A percentile compares a stretch with the other conserved stretches of the same genome.
These are phyloP conservation scores for Myanophis thanlyinensis DNA, from an alignment of 2,113 vertebrate genomes.

Conservation along the genomic window DNA sequence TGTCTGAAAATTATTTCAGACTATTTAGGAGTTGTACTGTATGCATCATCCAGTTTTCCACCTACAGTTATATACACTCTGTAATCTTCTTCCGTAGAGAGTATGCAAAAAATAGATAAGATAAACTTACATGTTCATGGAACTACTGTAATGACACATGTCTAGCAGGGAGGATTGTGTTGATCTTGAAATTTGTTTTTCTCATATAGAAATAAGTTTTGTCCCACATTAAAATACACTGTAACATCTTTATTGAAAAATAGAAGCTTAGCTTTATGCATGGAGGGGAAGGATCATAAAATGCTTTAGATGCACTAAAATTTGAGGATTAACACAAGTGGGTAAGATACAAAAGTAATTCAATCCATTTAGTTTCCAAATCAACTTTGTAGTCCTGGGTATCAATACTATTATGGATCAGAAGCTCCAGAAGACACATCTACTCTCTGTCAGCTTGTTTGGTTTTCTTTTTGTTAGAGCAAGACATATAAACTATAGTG, in stretches of 20 bases:
- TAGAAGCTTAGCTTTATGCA: background rate
- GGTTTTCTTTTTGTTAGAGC: background rate
- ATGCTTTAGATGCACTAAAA: background rate
- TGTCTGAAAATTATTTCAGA: slow-evolving; percentile 23
- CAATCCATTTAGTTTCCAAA: background rate
- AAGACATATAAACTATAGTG: too few species aligned
- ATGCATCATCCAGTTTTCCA: background rate
- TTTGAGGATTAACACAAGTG: background rate
- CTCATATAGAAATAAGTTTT: slow-evolving; percentile 20
- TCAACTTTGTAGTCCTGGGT: background rate
- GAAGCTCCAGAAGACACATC: background rate
- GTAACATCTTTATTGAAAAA: background rate
- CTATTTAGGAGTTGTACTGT: background rate
- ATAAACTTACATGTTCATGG: slow-evolving; percentile 21
- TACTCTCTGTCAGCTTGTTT: background rate
- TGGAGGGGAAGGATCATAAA: background rate
- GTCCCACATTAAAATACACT: background rate
- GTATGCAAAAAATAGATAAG: slow-evolving; percentile 13
- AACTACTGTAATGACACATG: background rate
- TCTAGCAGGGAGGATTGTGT: slow-evolving; percentile 33
- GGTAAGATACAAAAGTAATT: background rate
- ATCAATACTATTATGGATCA: background rate
- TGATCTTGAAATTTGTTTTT: slow-evolving; percentile 20
- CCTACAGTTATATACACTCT: slow-evolving; percentile 5
- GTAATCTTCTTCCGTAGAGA: slow-evolving; percentile 11